Evolutionary conservation across 30 jellyfish, hydroid and myxozoan species (phyloP).

Genomic region (Morbakka virulenta): DNA sequence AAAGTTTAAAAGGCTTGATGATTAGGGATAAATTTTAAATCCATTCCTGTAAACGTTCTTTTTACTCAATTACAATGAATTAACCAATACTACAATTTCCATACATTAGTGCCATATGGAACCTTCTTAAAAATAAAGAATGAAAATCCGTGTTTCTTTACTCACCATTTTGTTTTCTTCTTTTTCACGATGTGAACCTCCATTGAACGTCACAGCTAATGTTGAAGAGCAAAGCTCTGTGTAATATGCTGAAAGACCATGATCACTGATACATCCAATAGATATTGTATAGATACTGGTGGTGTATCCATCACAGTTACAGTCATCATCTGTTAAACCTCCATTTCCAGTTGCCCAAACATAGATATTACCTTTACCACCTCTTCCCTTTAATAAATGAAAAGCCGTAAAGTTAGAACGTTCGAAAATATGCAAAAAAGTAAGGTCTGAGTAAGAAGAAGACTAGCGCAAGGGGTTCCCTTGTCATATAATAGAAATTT

Average conservation of each 20-base stretch:
- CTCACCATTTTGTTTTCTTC: constrained; percentile 98
- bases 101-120: too few relatives aligned
- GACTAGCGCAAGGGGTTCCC: too few relatives aligned
- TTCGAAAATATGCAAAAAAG: too few relatives aligned
- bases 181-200: constrained; percentile 99
- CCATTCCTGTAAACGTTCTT: too few relatives aligned
- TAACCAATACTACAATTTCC: too few relatives aligned
- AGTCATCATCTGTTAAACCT: constrained; percentile 98
- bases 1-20: too few relatives aligned
- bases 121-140: too few relatives aligned
- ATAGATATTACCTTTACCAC: constrained; percentile 87
- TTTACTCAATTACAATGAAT: too few relatives aligned
- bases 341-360: constrained; percentile 99
- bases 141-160: too few relatives aligned
- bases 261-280: constrained; percentile 99
- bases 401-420: not conserved
- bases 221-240: constrained; percentile 99
- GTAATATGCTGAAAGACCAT: constrained; percentile 98
- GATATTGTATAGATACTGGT: constrained; percentile 97
- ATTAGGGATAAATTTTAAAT: too few relatives aligned
- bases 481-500: too few relatives aligned
- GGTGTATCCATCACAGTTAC: constrained; percentile 99
- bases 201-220: constrained; percentile 99
- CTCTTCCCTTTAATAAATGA: constrained; percentile 76
- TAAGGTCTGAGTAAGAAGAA: too few relatives aligned